phyloP scores from a whole-genome alignment of 2,113 vertebrate species.

The Vulpes vulpes region DNA sequence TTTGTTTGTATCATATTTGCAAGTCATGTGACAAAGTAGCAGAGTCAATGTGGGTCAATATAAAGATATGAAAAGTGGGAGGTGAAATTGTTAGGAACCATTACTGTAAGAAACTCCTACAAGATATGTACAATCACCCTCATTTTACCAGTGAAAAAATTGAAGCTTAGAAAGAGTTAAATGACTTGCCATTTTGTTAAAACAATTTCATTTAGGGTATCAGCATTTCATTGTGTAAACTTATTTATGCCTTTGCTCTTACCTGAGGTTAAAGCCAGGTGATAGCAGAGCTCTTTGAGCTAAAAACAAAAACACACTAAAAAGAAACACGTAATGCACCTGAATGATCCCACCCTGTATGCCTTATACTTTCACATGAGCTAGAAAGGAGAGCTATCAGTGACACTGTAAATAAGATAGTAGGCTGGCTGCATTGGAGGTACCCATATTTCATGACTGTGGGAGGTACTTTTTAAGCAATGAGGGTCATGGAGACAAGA shows the following conservation, averaged over 20 bases:
- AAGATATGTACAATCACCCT: neutral
- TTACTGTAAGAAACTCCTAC: neutral
- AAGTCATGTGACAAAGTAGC: neutral
- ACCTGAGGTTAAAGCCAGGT: neutral
- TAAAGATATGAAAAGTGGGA: neutral
- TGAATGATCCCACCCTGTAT: neutral
- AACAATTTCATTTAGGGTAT: neutral
- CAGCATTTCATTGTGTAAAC: neutral
- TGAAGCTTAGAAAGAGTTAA: neutral
- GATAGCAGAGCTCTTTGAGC: neutral
- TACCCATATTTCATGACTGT: constrained; percentile 53
- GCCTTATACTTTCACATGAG: constrained; percentile 36
- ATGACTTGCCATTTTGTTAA: neutral
- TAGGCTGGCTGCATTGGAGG: constrained; percentile 20
- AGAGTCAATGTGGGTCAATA: neutral
- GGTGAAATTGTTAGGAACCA: neutral
- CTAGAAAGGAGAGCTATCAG: neutral
- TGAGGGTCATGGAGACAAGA: constrained; percentile 65
- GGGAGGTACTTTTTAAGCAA: constrained; percentile 60
- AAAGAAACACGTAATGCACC: neutral
- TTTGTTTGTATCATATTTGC: neutral
- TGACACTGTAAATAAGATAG: neutral
- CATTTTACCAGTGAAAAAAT: neutral
- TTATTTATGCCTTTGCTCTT: neutral
- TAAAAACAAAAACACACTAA: neutral